phyloP scores from a whole-genome alignment of 2,888 invertebrate species.

The Anodontia alba region DNA sequence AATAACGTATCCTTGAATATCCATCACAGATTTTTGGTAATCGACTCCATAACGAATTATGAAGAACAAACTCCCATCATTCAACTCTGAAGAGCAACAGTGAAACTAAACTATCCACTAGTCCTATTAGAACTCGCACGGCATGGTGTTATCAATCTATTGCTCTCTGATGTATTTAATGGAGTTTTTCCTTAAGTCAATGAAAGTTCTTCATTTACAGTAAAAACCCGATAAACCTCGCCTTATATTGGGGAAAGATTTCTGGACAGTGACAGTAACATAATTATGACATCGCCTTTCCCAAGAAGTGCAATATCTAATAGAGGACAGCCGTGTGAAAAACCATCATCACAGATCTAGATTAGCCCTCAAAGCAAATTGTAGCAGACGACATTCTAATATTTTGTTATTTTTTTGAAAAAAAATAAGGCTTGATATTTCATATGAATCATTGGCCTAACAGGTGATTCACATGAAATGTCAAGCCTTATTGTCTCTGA shows the following conservation, averaged over 20 bases:
- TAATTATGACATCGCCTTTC: not conserved
- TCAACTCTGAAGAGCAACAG: not conserved
- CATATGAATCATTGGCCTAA: too few relatives aligned
- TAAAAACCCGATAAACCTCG: conserved; percentile 9
- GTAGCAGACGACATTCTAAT: too few relatives aligned
- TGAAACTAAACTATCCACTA: conserved; percentile 14
- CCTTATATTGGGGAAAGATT: not conserved
- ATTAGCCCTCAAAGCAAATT: too few relatives aligned
- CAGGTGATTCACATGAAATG: too few relatives aligned
- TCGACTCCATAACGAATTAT: not conserved
- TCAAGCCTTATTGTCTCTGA: too few relatives aligned
- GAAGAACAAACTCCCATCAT: not conserved
- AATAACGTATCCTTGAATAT: conserved; percentile 75
- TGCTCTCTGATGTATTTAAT: conserved; percentile 12
- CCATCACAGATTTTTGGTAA: conserved; percentile 49
- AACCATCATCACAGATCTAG: too few relatives aligned
- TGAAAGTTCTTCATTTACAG: conserved; percentile 33
- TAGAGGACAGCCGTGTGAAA: too few relatives aligned
- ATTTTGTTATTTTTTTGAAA: too few relatives aligned
- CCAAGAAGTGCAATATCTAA: not conserved
- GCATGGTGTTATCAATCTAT: conserved; percentile 26
- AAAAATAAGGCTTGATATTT: too few relatives aligned
- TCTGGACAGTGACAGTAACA: not conserved
- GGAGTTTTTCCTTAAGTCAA: conserved; percentile 32
- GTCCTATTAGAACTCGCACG: not conserved